Conservation (phyloP, 1,140 invertebrate genomes). For the Drosophila takahashii region DNA sequence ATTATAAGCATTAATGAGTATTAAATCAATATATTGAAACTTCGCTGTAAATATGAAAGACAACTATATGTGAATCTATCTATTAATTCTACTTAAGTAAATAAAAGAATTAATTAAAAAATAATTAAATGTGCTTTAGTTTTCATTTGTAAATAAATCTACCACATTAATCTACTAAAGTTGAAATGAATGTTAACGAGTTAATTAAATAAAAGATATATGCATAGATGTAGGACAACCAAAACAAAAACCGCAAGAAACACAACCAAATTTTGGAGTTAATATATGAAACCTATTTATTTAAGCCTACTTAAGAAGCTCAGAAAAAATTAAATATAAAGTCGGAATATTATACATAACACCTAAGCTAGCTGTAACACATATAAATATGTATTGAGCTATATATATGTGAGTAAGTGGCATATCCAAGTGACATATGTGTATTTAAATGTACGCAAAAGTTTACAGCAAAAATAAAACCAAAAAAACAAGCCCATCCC, state of each 20-base stretch:
- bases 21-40: conserved; percentile 18
- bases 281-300: conserved; percentile 34
- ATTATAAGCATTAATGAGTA: conserved; percentile 21
- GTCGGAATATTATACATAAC: conserved; percentile 30
- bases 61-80: conserved; percentile 23
- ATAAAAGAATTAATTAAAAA: conserved; percentile 9
- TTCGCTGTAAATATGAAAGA: conserved; percentile 49
- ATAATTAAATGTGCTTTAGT: conserved; percentile 18
- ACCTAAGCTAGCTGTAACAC: conserved; percentile 54
- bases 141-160: conserved; percentile 61
- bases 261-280: conserved; percentile 44
- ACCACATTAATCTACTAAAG: conserved; percentile 38
- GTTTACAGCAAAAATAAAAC: conserved; percentile 69
- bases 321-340: conserved; percentile 34
- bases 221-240: conserved; percentile 45
- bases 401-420: conserved; percentile 57
- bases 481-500: conserved; percentile 21
- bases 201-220: conserved; percentile 60
- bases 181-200: conserved; percentile 67
- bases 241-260: conserved; percentile 6
- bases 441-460: conserved; percentile 73
- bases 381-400: conserved; percentile 46
- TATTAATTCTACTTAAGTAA: conserved; percentile 6
- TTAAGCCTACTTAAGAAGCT: conserved; percentile 65
- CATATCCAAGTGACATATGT: conserved; percentile 74